Evolutionary conservation across 2,888 invertebrate genomes (phyloP).

Genomic region (Branchinecta sandiegonensis): DNA sequence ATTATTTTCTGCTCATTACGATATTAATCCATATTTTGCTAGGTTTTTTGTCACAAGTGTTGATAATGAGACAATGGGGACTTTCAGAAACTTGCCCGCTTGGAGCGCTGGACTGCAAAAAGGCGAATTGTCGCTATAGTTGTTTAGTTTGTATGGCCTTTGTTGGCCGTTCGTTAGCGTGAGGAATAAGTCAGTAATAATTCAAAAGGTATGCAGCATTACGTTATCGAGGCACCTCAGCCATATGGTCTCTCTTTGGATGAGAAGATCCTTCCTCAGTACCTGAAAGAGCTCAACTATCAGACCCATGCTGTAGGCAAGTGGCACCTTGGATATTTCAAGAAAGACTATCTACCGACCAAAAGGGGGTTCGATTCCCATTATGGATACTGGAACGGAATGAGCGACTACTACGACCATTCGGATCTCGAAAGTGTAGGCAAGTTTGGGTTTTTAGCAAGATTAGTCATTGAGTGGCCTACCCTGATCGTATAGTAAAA

Average conservation of each 20-base stretch:
- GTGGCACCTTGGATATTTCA: constrained; percentile 24
- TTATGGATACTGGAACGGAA: constrained; percentile 20
- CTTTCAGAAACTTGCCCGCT: too few species aligned
- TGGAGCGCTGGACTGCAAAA: too few species aligned
- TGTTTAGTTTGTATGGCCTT: too few species aligned
- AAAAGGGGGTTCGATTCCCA: constrained; percentile 21
- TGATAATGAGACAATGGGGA: too few species aligned
- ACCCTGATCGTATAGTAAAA: too few species aligned
- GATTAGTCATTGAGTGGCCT: too few species aligned
- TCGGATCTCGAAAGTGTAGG: not conserved
- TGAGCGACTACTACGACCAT: constrained; percentile 23
- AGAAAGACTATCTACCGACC: constrained; percentile 22
- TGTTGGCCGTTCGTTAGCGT: too few species aligned
- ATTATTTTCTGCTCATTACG: too few species aligned
- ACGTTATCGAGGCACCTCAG: constrained; percentile 14
- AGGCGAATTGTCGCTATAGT: too few species aligned
- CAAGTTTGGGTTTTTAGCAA: too few species aligned
- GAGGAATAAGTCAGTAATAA: not conserved
- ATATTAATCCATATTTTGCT: too few species aligned
- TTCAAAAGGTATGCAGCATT: constrained; percentile 22
- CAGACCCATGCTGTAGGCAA: constrained; percentile 23
- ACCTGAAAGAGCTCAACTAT: constrained; percentile 23
- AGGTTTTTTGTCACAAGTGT: too few species aligned
- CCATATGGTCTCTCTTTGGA: constrained; percentile 20
- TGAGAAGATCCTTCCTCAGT: constrained; percentile 20